A percentile compares a stretch with the other conserved stretches of the same genome.
These are phyloP conservation scores for Hestina assimilis DNA, from an alignment of 1,140 invertebrate species.

Conservation along the genomic window DNA sequence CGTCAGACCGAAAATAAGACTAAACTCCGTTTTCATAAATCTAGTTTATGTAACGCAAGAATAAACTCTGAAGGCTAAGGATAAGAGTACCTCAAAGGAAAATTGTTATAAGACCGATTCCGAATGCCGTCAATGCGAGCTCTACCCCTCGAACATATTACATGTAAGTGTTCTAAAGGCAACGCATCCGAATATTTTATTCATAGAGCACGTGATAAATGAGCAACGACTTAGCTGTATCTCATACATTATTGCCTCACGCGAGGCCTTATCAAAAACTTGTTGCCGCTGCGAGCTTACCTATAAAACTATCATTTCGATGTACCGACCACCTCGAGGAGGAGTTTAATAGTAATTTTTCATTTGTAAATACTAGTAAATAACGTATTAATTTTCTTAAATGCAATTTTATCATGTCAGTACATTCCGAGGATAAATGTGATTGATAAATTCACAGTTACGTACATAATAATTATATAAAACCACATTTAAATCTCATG, in stretches of 20 bases:
- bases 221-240: constrained; percentile 58
- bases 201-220: constrained; percentile 71
- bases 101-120: constrained; percentile 12
- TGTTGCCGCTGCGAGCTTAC: constrained; percentile 53
- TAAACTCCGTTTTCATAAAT: no score
- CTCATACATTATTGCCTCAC: constrained; percentile 72
- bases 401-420: constrained; percentile 42
- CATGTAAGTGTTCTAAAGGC: constrained; percentile 36
- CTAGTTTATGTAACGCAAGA: no score
- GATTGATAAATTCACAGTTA: neutral
- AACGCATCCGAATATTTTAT: constrained; percentile 65
- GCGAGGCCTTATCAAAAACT: constrained; percentile 71
- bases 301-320: constrained; percentile 54
- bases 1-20: no score
- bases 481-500: no score
- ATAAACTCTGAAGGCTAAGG: no score
- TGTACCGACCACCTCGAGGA: constrained; percentile 46
- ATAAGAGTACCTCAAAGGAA: neutral
- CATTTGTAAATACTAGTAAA: constrained; percentile 55
- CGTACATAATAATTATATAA: no score
- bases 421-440: constrained; percentile 1
- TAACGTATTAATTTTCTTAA: constrained; percentile 57
- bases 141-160: constrained; percentile 31
- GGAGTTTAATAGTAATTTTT: constrained; percentile 57
- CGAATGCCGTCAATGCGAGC: neutral